Evolutionary conservation across 2,888 invertebrate species (phyloP), one percentile per base, ranked within the genome.

Genomic region (Brachyptera putata): DNA sequence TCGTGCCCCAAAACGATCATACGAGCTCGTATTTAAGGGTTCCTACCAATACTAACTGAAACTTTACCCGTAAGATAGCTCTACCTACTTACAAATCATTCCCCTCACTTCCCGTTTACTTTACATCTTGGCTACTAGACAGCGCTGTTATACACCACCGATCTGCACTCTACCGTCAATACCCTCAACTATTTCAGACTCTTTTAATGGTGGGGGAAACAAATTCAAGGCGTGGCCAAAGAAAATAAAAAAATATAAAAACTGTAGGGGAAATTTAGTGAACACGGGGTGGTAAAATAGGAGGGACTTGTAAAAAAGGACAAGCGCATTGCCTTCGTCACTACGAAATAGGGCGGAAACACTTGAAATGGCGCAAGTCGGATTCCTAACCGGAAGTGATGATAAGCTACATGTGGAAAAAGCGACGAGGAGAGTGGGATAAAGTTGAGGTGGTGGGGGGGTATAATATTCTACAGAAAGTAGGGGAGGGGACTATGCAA

Each of bases 311-410:
- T n/a, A 48, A 48, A 48, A 48, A 48, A 24, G 48, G 18, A 48
- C 48, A 22, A 16, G 48, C 48, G 48, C 48, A 48, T 7, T 48
- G 25, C 14, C 21, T n/a, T 11, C 3, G 22, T 5, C 4, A 3
- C 3, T 22, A 14, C 3, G 13, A 13, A 24, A 24, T 24, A 13
- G 48, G 48, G 48, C 48, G 48, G 48, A 21, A 22, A 22, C 48
- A 13, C 14, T 41, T 4, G 9, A 16, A 5, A 5, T 3, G 37
- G 61, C 61, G 61, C 61, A 58, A 34, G 56, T 49, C 26, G 21
- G 13, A 18, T 50, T 46, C 61, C 43, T 61, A 53, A 58, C 55
- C 61, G 61, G 61, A 61, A 61, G 56, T 58, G 34, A 22, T 22
- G 34, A 46, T 56, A 48, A 49, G 56, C 24, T 36, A 24, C 16